These are phyloP conservation scores for Brachionus calyciflorus DNA, from an alignment of 1,140 invertebrate genomes.

Conservation along the genomic window DNA sequence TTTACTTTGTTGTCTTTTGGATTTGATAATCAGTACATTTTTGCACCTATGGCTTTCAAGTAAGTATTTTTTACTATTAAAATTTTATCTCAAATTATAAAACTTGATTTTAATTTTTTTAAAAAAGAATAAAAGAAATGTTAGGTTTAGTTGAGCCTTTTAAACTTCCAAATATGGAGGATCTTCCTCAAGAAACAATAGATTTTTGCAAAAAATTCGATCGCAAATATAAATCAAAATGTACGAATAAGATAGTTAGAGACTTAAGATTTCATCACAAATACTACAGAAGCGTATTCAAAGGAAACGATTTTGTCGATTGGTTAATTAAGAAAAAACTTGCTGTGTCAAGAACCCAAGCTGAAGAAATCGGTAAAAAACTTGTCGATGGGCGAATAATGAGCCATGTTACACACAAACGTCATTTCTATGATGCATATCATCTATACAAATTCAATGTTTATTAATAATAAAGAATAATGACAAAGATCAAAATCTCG, in stretches of 20 bases:
- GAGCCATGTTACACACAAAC: conserved; percentile 73
- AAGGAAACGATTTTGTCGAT: conserved; percentile 75
- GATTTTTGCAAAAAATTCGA: conserved; percentile 83
- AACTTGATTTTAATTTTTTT: neutral
- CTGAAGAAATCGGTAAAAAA: conserved; percentile 75
- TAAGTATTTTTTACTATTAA: conserved; percentile 51
- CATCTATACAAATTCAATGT: conserved; percentile 59
- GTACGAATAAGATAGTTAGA: conserved; percentile 73
- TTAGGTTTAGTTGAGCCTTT: conserved; percentile 8
- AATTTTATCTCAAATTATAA: conserved; percentile 1
- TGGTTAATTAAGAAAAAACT: conserved; percentile 79
- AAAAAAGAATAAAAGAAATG: conserved; percentile 10
- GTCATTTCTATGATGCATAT: conserved; percentile 70
- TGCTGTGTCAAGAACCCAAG: conserved; percentile 71
- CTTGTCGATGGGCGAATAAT: conserved; percentile 78
- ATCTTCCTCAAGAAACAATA: conserved; percentile 70
- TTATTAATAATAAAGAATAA: neutral
- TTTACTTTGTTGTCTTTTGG: conserved; percentile 75
- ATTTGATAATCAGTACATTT: conserved; percentile 71
- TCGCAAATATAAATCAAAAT: conserved; percentile 76
- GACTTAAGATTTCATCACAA: conserved; percentile 66
- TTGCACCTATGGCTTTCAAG: conserved; percentile 68
- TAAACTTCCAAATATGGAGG: neutral
- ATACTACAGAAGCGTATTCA: conserved; percentile 69
- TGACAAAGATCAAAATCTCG: neutral